phyloP scores from a whole-genome alignment of 2,797 vertebrate genomes.

The Acipenser ruthenus region DNA sequence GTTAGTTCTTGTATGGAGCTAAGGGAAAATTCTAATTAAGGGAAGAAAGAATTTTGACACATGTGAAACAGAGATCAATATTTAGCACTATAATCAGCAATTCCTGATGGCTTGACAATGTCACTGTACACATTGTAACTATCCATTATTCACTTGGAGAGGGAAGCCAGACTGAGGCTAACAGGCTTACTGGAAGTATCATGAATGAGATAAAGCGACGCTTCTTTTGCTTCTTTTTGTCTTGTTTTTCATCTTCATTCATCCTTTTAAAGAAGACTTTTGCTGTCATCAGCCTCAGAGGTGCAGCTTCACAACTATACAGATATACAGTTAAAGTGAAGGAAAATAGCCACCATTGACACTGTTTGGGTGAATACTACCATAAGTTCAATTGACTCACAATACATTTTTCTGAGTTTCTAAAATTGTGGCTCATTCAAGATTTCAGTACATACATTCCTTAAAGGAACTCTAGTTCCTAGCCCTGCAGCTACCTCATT shows the following conservation, averaged over 20 bases:
- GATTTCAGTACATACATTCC: too few relatives aligned
- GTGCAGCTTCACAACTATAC: constrained; percentile 21
- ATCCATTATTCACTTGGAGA: constrained; percentile 75
- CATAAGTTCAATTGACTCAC: neutral
- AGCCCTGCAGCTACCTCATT: too few relatives aligned
- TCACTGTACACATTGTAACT: constrained; percentile 72
- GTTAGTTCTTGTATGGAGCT: constrained; percentile 82
- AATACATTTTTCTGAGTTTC: neutral
- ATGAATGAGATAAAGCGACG: constrained; percentile 82
- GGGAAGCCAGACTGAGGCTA: constrained; percentile 61
- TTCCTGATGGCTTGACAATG: constrained; percentile 88
- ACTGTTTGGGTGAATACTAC: too few relatives aligned
- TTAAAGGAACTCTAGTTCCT: too few relatives aligned
- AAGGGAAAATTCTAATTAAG: constrained; percentile 98
- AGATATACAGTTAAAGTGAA: neutral
- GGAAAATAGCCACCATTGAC: too few relatives aligned
- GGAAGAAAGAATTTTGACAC: constrained; percentile 97
- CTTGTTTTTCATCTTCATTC: constrained; percentile 87
- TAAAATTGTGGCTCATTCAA: neutral
- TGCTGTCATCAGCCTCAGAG: constrained; percentile 53
- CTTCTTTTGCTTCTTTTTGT: constrained; percentile 74
- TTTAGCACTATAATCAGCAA: constrained; percentile 96
- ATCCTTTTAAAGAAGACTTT: constrained; percentile 71
- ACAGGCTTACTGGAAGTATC: constrained; percentile 63
- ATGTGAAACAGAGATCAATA: constrained; percentile 97